Percentiles rank a stretch among this genome's conserved stretches.
Evolutionary conservation across 2,113 vertebrate species (phyloP).

Genomic region (Caretta caretta): DNA sequence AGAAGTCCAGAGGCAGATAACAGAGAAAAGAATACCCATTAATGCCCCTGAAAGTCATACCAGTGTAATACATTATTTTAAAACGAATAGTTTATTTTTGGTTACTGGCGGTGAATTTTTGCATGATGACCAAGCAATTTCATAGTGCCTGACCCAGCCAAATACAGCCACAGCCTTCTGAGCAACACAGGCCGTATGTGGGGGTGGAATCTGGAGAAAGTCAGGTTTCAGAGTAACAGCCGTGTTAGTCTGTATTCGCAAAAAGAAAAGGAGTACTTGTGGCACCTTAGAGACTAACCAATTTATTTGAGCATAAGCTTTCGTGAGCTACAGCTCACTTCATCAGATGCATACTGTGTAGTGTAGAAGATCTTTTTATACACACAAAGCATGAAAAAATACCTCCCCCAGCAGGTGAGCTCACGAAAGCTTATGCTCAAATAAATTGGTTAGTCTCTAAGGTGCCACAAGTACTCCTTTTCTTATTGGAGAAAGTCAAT

Average conservation of each 20-base stretch:
- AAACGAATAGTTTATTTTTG: conserved; percentile 36
- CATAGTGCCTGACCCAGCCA: conserved; percentile 49
- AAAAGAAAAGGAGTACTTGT: too few species aligned
- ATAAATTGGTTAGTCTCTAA: too few species aligned
- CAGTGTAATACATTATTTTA: conserved; percentile 61
- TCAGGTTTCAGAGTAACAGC: not conserved
- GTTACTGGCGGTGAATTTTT: conserved; percentile 58
- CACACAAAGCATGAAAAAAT: too few species aligned
- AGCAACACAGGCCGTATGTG: conserved; percentile 25
- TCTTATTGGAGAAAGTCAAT: not conserved
- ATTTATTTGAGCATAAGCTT: too few species aligned
- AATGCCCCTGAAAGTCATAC: conserved; percentile 55
- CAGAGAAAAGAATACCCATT: conserved; percentile 54
- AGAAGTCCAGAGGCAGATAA: conserved; percentile 59
- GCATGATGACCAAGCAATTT: conserved; percentile 54
- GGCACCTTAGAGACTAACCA: too few species aligned
- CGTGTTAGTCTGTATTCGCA: too few species aligned
- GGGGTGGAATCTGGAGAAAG: not conserved
- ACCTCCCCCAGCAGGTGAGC: too few species aligned
- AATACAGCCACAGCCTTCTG: not conserved
- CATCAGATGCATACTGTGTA: too few species aligned
- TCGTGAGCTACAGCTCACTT: too few species aligned
- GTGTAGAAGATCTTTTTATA: too few species aligned
- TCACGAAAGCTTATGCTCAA: too few species aligned
- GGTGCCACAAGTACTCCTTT: too few species aligned